Evolutionary conservation across 2,113 vertebrate genomes (phyloP).

Genomic region (Setophaga coronata): DNA sequence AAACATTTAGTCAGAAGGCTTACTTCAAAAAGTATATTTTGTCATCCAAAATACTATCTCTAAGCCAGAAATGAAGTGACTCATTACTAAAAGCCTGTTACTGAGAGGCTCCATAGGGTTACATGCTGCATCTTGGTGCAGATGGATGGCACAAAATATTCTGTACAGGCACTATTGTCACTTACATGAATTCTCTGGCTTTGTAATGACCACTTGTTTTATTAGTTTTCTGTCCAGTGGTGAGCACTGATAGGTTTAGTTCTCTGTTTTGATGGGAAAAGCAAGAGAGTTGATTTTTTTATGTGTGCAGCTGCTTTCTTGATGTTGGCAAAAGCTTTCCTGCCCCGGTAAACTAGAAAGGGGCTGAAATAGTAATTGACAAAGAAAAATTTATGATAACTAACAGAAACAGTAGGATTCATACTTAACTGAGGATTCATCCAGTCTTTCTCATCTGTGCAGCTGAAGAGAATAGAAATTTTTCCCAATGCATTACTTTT

Average conservation of each 20-base stretch:
- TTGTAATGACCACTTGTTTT: neutral
- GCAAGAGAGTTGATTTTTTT: neutral
- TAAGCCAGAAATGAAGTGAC: neutral
- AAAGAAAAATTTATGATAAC: neutral
- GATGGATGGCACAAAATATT: neutral
- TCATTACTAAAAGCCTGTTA: neutral
- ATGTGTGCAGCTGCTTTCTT: neutral
- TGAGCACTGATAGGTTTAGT: neutral
- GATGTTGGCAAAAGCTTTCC: neutral
- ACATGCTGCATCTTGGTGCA: neutral
- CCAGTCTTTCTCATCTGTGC: neutral
- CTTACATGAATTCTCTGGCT: neutral
- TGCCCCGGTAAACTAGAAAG: neutral
- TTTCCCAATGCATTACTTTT: neutral
- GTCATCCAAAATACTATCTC: neutral
- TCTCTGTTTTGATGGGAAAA: neutral
- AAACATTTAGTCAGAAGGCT: neutral
- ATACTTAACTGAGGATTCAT: neutral
- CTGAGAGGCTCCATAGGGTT: neutral
- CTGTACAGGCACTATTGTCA: neutral
- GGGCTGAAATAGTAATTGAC: neutral
- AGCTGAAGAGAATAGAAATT: neutral
- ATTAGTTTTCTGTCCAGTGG: neutral
- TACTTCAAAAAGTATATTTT: neutral
- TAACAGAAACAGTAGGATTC: neutral